Percentiles rank a stretch among this genome's conserved stretches.
Evolutionary conservation across 2,113 vertebrate genomes (phyloP).

Genomic region (Nothoprocta pentlandii): DNA sequence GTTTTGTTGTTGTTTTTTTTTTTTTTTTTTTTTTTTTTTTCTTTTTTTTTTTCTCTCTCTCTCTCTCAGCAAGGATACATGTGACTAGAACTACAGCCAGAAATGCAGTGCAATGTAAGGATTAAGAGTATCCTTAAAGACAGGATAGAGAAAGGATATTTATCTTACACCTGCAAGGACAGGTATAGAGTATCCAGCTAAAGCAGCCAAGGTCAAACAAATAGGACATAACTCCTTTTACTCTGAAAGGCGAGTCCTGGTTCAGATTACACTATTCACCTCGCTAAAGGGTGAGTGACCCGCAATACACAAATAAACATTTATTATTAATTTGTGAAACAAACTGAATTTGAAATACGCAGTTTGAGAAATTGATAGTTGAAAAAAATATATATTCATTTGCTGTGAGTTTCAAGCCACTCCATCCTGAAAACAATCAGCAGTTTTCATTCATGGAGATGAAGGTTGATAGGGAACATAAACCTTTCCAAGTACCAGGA

Average conservation of each 20-base stretch:
- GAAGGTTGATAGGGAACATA: neutral
- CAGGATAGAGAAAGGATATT: no score
- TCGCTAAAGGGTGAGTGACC: neutral
- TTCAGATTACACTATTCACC: neutral
- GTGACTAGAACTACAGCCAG: slow-evolving; percentile 31
- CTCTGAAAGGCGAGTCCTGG: neutral
- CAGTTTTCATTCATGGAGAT: neutral
- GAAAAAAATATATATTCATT: neutral
- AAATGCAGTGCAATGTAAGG: neutral
- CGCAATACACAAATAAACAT: neutral
- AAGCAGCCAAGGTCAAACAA: neutral
- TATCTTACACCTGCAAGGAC: no score
- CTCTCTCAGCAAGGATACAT: slow-evolving; percentile 26
- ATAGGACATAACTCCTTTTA: neutral
- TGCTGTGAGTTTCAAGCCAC: neutral
- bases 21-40: slow-evolving; percentile 26
- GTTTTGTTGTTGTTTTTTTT: neutral
- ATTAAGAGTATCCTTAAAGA: no score
- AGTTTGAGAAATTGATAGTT: neutral
- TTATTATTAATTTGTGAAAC: neutral
- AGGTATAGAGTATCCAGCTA: neutral
- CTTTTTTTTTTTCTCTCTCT: neutral
- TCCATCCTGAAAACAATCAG: neutral
- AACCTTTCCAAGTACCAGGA: neutral
- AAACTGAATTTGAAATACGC: neutral